A percentile compares a stretch with the other conserved stretches of the same genome.
Evolutionary conservation across 2,113 vertebrate species (phyloP).

Genomic region (Chaenogobius annularis): DNA sequence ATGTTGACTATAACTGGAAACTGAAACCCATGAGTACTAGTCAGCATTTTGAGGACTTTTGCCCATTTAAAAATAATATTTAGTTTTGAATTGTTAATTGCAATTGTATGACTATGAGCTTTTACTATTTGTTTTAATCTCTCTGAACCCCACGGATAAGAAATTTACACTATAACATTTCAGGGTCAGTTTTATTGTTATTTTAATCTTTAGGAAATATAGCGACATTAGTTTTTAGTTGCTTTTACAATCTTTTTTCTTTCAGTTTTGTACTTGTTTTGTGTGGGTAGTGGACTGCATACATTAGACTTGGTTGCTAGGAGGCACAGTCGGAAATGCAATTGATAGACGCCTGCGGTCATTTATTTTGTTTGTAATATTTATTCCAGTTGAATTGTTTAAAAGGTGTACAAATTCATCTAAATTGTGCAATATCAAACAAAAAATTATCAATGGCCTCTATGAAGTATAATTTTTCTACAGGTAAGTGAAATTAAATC

Average conservation of each 20-base stretch:
- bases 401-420: not conserved
- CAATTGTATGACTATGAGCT: too few relatives aligned
- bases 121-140: too few relatives aligned
- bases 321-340: constrained; percentile 22
- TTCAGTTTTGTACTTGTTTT: not conserved
- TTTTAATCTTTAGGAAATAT: not conserved
- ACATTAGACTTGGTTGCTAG: constrained; percentile 46
- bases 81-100: too few relatives aligned
- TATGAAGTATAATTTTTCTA: not conserved
- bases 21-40: too few relatives aligned
- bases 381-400: not conserved
- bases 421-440: not conserved
- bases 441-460: not conserved
- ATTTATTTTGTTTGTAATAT: not conserved
- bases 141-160: too few relatives aligned
- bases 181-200: not conserved
- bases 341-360: not conserved
- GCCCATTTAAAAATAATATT: too few relatives aligned
- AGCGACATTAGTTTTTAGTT: not conserved
- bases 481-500: not conserved
- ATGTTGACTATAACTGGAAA: too few relatives aligned
- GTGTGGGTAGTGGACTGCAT: not conserved
- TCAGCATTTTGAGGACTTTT: too few relatives aligned
- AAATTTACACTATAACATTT: too few relatives aligned
- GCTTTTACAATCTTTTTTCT: not conserved